Evolutionary conservation across 2,888 invertebrate species (phyloP).

Genomic region (Apotomis turbidana): DNA sequence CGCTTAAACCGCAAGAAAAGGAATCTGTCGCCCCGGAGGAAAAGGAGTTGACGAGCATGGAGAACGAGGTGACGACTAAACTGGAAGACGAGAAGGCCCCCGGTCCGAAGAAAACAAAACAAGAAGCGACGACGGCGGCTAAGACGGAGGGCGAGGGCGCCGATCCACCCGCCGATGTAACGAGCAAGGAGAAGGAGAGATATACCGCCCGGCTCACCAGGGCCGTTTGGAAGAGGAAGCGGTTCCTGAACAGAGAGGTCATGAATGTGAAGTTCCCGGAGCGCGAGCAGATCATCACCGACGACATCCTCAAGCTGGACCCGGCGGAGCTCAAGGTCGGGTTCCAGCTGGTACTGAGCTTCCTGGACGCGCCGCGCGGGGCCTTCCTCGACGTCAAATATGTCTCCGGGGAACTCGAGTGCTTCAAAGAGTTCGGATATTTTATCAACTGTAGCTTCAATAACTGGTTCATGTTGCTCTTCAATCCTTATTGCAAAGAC

Average conservation of each 20-base stretch:
- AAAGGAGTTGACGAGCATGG: background rate
- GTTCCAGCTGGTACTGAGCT: slow-evolving; percentile 57
- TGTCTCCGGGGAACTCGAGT: slow-evolving; percentile 51
- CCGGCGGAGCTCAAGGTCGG: slow-evolving; percentile 50
- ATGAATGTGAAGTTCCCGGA: slow-evolving; percentile 51
- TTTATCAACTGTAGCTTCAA: slow-evolving; percentile 58
- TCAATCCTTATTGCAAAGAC: slow-evolving; percentile 49
- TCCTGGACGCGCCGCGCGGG: slow-evolving; percentile 49
- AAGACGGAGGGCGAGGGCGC: background rate
- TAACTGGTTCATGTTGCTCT: slow-evolving; percentile 56
- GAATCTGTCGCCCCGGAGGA: background rate
- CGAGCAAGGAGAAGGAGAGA: slow-evolving; percentile 52
- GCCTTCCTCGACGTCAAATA: slow-evolving; percentile 50
- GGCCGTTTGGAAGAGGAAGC: slow-evolving; percentile 65
- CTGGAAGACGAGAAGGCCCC: background rate
- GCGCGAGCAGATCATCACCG: slow-evolving; percentile 59
- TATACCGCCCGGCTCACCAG: slow-evolving; percentile 54
- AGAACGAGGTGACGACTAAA: background rate
- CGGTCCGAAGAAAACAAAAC: background rate
- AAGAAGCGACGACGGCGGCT: background rate
- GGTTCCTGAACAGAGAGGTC: slow-evolving; percentile 48
- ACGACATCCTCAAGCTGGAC: slow-evolving; percentile 56
- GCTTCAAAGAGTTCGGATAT: slow-evolving; percentile 61
- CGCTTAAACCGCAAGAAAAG: background rate
- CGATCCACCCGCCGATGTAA: background rate